These are phyloP conservation scores for Acleris cristana DNA, from an alignment of 2,888 invertebrate genomes.

Conservation along the genomic window DNA sequence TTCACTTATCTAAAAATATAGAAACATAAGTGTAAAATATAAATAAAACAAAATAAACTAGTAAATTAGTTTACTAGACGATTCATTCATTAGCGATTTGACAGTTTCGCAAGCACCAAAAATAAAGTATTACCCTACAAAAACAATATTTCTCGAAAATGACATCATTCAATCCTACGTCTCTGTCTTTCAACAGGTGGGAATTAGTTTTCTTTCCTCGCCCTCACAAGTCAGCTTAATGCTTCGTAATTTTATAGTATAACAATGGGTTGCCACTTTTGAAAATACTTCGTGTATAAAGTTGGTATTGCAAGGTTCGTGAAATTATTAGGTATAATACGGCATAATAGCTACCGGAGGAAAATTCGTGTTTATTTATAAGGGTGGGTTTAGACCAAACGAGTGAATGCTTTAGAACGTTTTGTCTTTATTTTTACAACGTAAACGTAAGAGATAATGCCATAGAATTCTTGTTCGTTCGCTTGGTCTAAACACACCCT, in stretches of 20 bases:
- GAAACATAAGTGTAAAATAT: conserved; percentile 25
- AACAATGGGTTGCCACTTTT: conserved; percentile 14
- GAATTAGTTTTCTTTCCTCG: neutral
- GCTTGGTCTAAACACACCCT: too few species aligned
- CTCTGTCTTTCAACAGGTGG: neutral
- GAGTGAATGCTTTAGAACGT: too few species aligned
- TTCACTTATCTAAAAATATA: conserved; percentile 27
- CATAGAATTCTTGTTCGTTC: too few species aligned
- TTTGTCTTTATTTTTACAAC: too few species aligned
- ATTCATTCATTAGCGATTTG: conserved; percentile 53
- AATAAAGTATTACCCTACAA: conserved; percentile 56
- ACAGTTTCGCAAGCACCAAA: conserved; percentile 80
- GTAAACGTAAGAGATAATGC: too few species aligned
- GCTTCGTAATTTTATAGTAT: conserved; percentile 7
- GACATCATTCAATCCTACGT: conserved; percentile 16
- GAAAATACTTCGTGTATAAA: neutral
- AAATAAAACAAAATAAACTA: conserved; percentile 40
- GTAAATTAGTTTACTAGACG: conserved; percentile 36
- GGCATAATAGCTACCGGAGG: too few species aligned
- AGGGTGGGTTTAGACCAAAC: too few species aligned
- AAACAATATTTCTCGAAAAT: conserved; percentile 32
- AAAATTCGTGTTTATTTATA: too few species aligned
- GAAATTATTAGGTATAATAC: too few species aligned
- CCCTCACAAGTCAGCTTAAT: neutral
- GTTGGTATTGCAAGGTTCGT: too few species aligned